Conservation (phyloP, 2,113 vertebrate species). For the Hassar affinis region DNA sequence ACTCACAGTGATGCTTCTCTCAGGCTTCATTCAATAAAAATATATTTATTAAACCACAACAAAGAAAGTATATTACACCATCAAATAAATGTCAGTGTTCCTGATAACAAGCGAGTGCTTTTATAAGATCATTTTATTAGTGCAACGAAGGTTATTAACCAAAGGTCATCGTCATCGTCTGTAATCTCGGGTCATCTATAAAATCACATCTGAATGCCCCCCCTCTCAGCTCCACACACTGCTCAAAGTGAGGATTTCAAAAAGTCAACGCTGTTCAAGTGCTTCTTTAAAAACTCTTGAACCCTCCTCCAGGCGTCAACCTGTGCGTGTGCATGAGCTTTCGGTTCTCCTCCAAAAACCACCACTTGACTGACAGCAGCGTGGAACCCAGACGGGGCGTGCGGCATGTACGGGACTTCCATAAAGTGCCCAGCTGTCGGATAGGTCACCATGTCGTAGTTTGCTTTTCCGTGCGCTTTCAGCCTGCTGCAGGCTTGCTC, state of each 20-base stretch:
- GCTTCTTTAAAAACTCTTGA: conserved; percentile 75
- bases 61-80: too few species aligned
- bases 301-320: conserved; percentile 80
- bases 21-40: too few species aligned
- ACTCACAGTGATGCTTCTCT: too few species aligned
- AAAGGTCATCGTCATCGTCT: too few species aligned
- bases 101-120: too few species aligned
- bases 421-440: conserved; percentile 85
- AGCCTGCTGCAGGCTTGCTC: conserved; percentile 69
- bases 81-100: too few species aligned
- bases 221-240: neutral
- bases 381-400: conserved; percentile 76
- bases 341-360: conserved; percentile 82
- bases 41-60: too few species aligned
- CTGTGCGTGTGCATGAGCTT: conserved; percentile 78
- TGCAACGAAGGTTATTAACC: too few species aligned
- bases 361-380: conserved; percentile 63
- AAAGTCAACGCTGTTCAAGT: conserved; percentile 59
- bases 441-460: conserved; percentile 77
- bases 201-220: neutral
- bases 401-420: conserved; percentile 81
- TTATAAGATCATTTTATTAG: too few species aligned
- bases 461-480: conserved; percentile 73
- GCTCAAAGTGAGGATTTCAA: conserved; percentile 3
- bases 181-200: neutral